Evolutionary conservation across 37 sponge, comb jelly and placozoan genomes (phyloP).

Genomic region (Ianthella basta): DNA sequence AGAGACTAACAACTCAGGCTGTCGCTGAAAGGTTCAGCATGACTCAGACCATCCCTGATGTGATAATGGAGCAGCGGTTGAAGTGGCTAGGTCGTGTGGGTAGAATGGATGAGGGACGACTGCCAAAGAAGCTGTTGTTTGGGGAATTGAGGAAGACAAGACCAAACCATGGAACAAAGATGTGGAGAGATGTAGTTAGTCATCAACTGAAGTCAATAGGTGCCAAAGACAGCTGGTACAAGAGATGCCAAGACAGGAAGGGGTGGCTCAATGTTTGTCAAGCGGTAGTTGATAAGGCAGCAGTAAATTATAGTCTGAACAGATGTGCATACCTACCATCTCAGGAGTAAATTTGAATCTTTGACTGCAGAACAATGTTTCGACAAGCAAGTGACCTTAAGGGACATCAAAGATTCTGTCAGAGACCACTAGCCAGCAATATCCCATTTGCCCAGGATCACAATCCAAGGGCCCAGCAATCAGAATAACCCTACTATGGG

Average conservation of each 20-base stretch:
- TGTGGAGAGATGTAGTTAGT: conserved; percentile 15
- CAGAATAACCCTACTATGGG: conserved; percentile 9
- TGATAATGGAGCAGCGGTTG: conserved; percentile 32
- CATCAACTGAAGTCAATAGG: conserved; percentile 14
- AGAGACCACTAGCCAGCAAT: too few relatives aligned
- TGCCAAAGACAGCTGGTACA: too few relatives aligned
- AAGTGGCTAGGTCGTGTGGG: conserved; percentile 37
- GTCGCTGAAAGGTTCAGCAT: conserved; percentile 25
- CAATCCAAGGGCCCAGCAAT: conserved; percentile 18
- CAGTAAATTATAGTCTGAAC: too few relatives aligned
- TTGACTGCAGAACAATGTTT: too few relatives aligned
- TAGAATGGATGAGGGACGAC: conserved; percentile 7
- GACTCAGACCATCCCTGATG: not conserved
- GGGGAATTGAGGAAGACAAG: conserved; percentile 32
- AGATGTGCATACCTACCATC: too few relatives aligned
- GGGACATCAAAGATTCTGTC: too few relatives aligned
- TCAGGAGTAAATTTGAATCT: too few relatives aligned
- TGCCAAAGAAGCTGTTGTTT: conserved; percentile 28
- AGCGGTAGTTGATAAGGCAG: too few relatives aligned
- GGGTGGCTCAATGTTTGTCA: conserved; percentile 5
- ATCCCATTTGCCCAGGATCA: conserved; percentile 8
- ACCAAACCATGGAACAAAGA: conserved; percentile 28
- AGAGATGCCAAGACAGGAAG: too few relatives aligned
- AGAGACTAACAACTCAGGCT: conserved; percentile 28
- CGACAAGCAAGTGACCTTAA: too few relatives aligned